Conservation (phyloP, 1,140 invertebrate genomes). For the Myzus persicae region DNA sequence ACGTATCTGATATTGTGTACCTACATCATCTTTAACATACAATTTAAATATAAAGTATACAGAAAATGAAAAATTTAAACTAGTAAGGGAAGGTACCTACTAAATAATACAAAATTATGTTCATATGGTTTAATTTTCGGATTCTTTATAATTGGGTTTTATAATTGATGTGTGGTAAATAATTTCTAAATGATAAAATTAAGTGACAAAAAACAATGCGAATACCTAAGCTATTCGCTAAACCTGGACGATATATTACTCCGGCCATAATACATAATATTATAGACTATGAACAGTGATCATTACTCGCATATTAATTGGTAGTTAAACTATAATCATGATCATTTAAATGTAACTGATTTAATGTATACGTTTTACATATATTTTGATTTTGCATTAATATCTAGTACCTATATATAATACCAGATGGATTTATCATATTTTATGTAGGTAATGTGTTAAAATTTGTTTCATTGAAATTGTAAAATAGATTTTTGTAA, state of each 20-base stretch:
- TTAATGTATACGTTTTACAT: background rate
- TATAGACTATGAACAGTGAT: background rate
- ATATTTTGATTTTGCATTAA: background rate
- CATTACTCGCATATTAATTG: background rate
- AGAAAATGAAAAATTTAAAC: background rate
- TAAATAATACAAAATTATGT: background rate
- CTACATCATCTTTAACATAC: background rate
- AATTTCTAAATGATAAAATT: background rate
- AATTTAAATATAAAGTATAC: background rate
- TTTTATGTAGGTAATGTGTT: background rate
- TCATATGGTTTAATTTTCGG: background rate
- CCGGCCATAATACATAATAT: background rate
- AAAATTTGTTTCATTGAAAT: background rate
- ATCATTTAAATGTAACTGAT: background rate
- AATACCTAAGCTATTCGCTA: background rate
- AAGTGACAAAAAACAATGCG: background rate
- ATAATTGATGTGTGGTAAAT: background rate
- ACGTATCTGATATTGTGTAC: background rate
- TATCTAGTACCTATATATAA: background rate
- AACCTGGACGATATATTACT: background rate
- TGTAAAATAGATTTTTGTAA: background rate
- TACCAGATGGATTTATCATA: background rate
- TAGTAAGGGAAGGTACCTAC: background rate
- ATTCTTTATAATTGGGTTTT: background rate
- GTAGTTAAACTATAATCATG: background rate